A percentile compares a stretch with the other conserved stretches of the same genome.
phyloP scores from a whole-genome alignment of 2,797 vertebrate species.

The Halcyon leucocephala region DNA sequence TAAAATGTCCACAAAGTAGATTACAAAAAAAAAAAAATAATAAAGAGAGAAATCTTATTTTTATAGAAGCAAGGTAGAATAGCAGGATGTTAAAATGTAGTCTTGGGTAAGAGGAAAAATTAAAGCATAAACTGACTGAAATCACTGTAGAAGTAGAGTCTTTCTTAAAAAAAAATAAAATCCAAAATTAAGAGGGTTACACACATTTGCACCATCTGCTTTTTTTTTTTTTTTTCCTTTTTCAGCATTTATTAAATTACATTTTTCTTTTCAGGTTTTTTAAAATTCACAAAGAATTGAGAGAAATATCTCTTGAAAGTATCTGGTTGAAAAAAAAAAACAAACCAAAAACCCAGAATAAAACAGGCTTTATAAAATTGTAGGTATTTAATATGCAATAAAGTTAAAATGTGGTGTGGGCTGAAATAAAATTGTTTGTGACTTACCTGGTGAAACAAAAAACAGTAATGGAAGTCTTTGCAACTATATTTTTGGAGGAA shows the following conservation, averaged over 20 bases:
- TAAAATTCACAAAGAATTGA: neutral
- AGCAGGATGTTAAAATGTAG: neutral
- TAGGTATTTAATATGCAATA: neutral
- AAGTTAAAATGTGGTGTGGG: neutral
- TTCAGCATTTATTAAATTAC: neutral
- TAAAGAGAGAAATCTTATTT: neutral
- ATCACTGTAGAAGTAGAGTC: neutral
- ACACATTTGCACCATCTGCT: neutral
- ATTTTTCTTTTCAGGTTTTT: neutral
- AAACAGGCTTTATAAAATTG: neutral
- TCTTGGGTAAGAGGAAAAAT: neutral
- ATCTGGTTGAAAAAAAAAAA: neutral
- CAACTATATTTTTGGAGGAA: neutral
- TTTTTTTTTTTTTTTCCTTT: neutral
- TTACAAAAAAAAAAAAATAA: neutral
- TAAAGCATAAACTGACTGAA: neutral
- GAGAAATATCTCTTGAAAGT: neutral
- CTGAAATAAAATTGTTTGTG: neutral
- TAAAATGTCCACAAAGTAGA: neutral
- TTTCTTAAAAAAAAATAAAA: neutral
- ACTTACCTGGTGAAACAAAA: neutral
- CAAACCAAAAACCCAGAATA: neutral
- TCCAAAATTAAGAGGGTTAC: neutral
- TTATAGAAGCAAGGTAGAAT: neutral
- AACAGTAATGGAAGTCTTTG: neutral